A percentile compares a stretch with the other conserved stretches of the same genome.
These are phyloP conservation scores for Drosophila saltans DNA, from an alignment of 1,140 invertebrate genomes.

Conservation along the genomic window DNA sequence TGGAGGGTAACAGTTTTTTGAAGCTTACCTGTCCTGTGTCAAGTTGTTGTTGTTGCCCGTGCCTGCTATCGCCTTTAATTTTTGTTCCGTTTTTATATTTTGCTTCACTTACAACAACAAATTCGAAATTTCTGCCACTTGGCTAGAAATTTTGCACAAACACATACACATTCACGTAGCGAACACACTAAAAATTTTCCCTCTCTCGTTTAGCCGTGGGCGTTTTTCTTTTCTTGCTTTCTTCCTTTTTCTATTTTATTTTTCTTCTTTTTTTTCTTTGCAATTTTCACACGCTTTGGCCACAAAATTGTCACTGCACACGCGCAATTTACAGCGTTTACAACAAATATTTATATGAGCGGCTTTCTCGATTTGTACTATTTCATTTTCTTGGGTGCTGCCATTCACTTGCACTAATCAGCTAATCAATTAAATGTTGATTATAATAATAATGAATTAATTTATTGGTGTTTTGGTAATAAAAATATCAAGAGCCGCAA, in stretches of 20 bases:
- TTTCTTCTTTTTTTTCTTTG: conserved; percentile 37
- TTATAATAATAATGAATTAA: background rate
- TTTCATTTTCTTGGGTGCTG: background rate
- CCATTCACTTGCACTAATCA: background rate
- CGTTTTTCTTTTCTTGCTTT: conserved; percentile 51
- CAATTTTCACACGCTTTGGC: conserved; percentile 34
- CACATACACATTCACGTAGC: conserved; percentile 2
- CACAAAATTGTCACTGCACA: conserved; percentile 50
- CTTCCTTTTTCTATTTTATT: conserved; percentile 31
- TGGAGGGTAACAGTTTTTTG: conserved; percentile 14
- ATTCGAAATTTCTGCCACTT: conserved; percentile 31
- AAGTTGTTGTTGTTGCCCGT: conserved; percentile 22
- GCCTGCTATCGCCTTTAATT: conserved; percentile 47
- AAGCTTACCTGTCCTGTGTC: background rate
- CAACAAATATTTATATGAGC: conserved; percentile 5
- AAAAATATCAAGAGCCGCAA: background rate
- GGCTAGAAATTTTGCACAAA: conserved; percentile 32
- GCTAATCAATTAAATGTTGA: conserved; percentile 14
- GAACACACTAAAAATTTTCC: conserved; percentile 7
- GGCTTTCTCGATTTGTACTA: background rate
- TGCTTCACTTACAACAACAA: conserved; percentile 27
- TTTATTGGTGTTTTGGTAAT: conserved; percentile 1
- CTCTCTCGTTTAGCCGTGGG: conserved; percentile 23
- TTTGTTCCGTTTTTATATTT: conserved; percentile 22
- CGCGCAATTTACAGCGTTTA: conserved; percentile 49